A percentile compares a stretch with the other conserved stretches of the same genome.
Evolutionary conservation across 2,797 vertebrate genomes (phyloP).

Genomic region (Silurus lanzhouensis): DNA sequence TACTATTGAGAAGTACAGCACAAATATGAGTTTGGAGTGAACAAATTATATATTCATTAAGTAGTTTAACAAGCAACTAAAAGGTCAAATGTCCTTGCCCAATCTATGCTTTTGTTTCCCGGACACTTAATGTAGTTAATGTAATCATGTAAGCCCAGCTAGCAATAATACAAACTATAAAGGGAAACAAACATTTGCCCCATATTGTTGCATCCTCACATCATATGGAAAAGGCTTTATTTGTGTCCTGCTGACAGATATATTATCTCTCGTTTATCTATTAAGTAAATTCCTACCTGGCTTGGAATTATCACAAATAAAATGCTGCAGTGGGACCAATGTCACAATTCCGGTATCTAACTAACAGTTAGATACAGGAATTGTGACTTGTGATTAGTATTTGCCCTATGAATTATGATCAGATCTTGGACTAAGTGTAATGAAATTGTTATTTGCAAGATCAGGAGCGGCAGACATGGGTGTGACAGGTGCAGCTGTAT

Average conservation of each 20-base stretch:
- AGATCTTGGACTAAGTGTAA: neutral
- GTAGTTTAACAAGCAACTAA: neutral
- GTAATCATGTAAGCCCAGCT: neutral
- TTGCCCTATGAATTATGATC: conserved; percentile 2
- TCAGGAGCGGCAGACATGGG: conserved; percentile 14
- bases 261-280: neutral
- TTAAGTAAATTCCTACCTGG: neutral
- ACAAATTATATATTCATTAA: too few relatives aligned
- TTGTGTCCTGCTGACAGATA: neutral
- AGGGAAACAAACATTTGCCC: neutral
- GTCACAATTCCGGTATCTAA: too few relatives aligned
- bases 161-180: neutral
- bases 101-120: neutral
- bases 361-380: neutral
- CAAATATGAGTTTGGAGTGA: neutral
- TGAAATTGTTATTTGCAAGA: conserved; percentile 20
- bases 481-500: conserved; percentile 36
- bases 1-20: neutral
- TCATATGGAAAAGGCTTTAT: neutral
- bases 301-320: neutral
- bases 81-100: neutral
- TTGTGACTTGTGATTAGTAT: neutral
- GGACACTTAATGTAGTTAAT: neutral
- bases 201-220: neutral
- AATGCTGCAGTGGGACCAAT: too few relatives aligned